Conservation (phyloP, 2,113 vertebrate species). For the Thamnaconus septentrionalis region DNA sequence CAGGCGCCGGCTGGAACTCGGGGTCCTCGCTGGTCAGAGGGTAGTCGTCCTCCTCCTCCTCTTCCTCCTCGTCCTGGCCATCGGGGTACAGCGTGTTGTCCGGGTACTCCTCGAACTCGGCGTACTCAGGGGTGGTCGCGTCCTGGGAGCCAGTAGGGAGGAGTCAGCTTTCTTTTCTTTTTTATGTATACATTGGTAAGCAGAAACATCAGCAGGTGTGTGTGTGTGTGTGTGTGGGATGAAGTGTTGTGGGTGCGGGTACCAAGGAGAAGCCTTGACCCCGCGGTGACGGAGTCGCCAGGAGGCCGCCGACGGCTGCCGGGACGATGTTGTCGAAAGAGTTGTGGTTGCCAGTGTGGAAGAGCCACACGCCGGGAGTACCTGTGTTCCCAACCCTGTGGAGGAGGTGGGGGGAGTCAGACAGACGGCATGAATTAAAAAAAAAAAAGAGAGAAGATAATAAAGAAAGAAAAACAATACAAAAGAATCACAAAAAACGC, state of each 20-base stretch:
- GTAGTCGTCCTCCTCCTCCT: constrained; percentile 66
- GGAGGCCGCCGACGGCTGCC: constrained; percentile 38
- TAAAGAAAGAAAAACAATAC: background rate
- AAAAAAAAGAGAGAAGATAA: background rate
- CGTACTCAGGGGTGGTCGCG: constrained; percentile 53
- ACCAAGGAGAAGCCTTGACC: constrained; percentile 37
- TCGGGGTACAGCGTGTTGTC: constrained; percentile 62
- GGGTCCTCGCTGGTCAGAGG: constrained; percentile 39
- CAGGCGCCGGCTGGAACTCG: constrained; percentile 52
- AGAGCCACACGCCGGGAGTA: constrained; percentile 88
- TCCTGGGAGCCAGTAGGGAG: constrained; percentile 8
- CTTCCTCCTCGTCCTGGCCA: constrained; percentile 58
- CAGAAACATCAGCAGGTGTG: background rate
- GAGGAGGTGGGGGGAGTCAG: background rate
- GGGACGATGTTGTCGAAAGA: constrained; percentile 81
- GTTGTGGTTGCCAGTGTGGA: constrained; percentile 82
- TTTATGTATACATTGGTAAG: background rate
- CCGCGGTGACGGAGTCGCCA: constrained; percentile 20
- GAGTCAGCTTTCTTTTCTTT: background rate
- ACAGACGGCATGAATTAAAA: background rate
- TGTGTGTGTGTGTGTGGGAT: no score
- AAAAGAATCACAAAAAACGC: no score
- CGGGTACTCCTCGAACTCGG: constrained; percentile 61
- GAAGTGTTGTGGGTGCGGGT: background rate
- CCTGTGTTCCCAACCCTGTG: constrained; percentile 85